Evolutionary conservation across 2,888 invertebrate genomes (phyloP).

Genomic region (Drosophila pseudotakahashii): DNA sequence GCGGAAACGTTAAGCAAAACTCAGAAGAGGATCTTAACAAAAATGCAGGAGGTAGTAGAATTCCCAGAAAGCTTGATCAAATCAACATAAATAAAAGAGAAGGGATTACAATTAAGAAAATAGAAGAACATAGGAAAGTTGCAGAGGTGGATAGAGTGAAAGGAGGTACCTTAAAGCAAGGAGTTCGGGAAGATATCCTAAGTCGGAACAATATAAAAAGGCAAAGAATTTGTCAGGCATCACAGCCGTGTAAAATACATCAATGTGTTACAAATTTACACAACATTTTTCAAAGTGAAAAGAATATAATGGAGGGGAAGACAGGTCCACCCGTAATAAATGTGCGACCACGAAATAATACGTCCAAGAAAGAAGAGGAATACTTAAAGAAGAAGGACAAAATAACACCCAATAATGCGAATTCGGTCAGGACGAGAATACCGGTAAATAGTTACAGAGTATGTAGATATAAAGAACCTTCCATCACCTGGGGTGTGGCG

Average conservation of each 20-base stretch:
- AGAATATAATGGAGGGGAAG: not conserved
- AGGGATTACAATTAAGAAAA: not conserved
- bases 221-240: not conserved
- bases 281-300: not conserved
- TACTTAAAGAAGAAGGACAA: not conserved
- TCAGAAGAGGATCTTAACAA: not conserved
- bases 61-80: not conserved
- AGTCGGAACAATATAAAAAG: not conserved
- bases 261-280: not conserved
- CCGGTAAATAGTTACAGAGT: not conserved
- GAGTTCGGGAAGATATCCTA: not conserved
- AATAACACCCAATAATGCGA: not conserved
- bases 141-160: not conserved
- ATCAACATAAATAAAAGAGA: not conserved
- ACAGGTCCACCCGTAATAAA: not conserved
- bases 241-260: not conserved
- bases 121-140: not conserved
- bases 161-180: not conserved
- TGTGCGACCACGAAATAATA: not conserved
- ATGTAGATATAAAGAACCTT: not conserved
- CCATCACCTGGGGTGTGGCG: too few relatives aligned
- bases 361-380: not conserved
- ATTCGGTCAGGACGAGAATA: not conserved
- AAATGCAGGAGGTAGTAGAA: too few relatives aligned
- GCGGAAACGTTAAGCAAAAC: not conserved